These are phyloP conservation scores for Melanostigma gelatinosum DNA, from an alignment of 2,113 vertebrate species.

Conservation along the genomic window DNA sequence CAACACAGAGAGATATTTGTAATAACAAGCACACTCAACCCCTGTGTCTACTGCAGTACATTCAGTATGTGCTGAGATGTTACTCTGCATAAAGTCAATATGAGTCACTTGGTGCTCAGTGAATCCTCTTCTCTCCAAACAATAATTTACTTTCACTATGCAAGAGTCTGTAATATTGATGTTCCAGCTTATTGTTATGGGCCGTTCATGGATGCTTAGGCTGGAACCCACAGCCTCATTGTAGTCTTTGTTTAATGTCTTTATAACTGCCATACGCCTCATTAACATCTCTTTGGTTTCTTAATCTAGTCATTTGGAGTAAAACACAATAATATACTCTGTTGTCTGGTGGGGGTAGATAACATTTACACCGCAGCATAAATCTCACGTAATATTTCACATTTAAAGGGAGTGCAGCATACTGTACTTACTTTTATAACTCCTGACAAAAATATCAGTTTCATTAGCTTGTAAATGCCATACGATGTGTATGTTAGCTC, in stretches of 20 bases:
- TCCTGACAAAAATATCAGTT: background rate
- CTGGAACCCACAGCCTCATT: conserved; percentile 33
- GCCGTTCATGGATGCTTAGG: conserved; percentile 24
- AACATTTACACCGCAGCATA: conserved; percentile 1
- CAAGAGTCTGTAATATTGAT: conserved; percentile 40
- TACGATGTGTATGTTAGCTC: background rate
- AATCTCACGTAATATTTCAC: background rate
- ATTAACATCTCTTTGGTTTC: conserved; percentile 40
- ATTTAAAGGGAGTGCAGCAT: background rate
- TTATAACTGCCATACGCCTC: conserved; percentile 24
- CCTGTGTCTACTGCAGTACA: conserved; percentile 11
- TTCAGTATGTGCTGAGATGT: conserved; percentile 26
- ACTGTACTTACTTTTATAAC: background rate
- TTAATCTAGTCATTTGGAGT: conserved; percentile 1
- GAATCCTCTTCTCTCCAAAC: conserved; percentile 40
- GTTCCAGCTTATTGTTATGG: conserved; percentile 48
- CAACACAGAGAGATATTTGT: conserved; percentile 11
- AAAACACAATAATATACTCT: background rate
- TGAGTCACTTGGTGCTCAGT: conserved; percentile 29
- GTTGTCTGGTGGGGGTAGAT: background rate
- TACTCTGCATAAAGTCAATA: conserved; percentile 41
- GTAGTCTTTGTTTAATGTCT: conserved; percentile 34
- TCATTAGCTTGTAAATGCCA: background rate
- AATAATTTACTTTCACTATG: conserved; percentile 48
- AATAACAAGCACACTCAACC: conserved; percentile 25